Base-by-base conservation (phyloP, 2,888 invertebrate species). In the Acanthosepion pharaonis region DNA sequence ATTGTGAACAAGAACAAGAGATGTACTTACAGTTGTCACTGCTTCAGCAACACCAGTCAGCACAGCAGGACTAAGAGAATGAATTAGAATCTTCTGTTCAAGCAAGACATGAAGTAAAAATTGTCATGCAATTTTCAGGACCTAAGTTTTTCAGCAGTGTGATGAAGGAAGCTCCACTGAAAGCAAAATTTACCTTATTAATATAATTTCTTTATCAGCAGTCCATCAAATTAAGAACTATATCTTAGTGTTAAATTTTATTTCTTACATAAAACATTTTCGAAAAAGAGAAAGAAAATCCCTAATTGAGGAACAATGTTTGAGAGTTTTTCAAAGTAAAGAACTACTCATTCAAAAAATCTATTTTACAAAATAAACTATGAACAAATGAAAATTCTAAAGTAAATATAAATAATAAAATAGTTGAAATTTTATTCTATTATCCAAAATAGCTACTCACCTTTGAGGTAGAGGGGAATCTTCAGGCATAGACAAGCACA, bases 21-120 rank as follows among this genome's bases (percentile, higher is more conserved):
- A 94, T 48, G 92, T 51, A 95, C 96, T 96, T 96, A 97, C 97
- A 95, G 97, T 97, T 53, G 99, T 99, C 55, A 99, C 98, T 91
- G 99, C 99, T 98, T 99, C 99, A 28, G 99, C 99, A 18, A 99
- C 99, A 91, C 99, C 99, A 59, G 99, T 99, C 95, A 99, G 98
- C 15, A 99, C 99, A 97, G 99, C 99, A 4, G 99, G 99, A 94
- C 98, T 98, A 94, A 99, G 98, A 25, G 99, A 99, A 98, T 99
- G 99, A 97, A 99, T 99, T 95, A 99, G 98, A 97, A 99, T 98
- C 98, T 99, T 99, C 97, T 99, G 99, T 97, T 99, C 99, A 1
- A 99, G 99, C 96, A 99, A 98, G 28, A 99, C 99, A 96, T 99
- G 98, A 78, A 99, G 98, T 94, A 99, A 98, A n/a, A 94, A 99